Conservation (phyloP, 2,888 invertebrate genomes). For the Leucoptera coffeella region DNA sequence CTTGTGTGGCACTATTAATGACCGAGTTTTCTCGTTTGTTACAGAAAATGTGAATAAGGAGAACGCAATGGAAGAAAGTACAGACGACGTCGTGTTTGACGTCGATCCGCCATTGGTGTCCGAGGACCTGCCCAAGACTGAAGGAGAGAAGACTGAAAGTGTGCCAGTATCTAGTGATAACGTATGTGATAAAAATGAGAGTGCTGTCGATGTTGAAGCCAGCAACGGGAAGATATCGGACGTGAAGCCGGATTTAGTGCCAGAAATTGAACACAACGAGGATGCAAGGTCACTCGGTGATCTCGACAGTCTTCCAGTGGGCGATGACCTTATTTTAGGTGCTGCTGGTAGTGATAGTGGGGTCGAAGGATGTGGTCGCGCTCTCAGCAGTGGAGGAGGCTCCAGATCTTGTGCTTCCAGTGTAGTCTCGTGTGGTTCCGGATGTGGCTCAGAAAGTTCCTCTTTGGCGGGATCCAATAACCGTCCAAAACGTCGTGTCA, state of each 20-base stretch:
- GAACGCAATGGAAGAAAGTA: constrained; percentile 25
- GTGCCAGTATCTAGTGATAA: constrained; percentile 13
- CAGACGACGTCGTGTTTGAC: constrained; percentile 14
- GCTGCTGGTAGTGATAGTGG: constrained; percentile 77
- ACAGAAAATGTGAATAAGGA: constrained; percentile 38
- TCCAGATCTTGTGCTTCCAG: constrained; percentile 72
- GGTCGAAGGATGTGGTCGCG: constrained; percentile 67
- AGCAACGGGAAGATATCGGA: constrained; percentile 10
- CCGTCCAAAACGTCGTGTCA: constrained; percentile 35
- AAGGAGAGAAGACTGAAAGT: constrained; percentile 11
- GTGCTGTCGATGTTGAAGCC: constrained; percentile 16
- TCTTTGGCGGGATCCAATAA: constrained; percentile 55
- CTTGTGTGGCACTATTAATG: neutral
- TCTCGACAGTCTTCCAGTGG: constrained; percentile 35
- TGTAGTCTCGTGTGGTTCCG: constrained; percentile 71
- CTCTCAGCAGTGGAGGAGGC: constrained; percentile 61
- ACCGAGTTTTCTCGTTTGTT: constrained; percentile 21
- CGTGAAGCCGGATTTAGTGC: neutral
- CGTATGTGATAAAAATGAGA: constrained; percentile 17
- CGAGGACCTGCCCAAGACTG: constrained; percentile 12
- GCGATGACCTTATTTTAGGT: constrained; percentile 29
- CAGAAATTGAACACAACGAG: constrained; percentile 19
- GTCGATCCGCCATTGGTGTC: constrained; percentile 11
- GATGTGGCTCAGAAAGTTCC: constrained; percentile 76
- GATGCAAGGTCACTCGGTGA: constrained; percentile 37